These are phyloP conservation scores for Allolobophora icterica DNA, from an alignment of 2,888 invertebrate genomes.

Conservation along the genomic window DNA sequence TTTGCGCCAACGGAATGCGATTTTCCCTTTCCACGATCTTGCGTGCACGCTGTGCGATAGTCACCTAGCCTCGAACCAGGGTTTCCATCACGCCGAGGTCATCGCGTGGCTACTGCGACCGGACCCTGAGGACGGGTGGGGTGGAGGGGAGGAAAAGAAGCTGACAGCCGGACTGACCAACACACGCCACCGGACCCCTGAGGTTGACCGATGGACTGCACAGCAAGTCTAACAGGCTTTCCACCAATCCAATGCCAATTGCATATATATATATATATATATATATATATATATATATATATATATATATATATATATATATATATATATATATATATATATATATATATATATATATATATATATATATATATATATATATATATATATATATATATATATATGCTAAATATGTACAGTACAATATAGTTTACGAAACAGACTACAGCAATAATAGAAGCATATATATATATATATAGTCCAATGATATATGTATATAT, in stretches of 20 bases:
- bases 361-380: neutral
- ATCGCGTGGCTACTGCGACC: neutral
- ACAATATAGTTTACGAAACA: no score
- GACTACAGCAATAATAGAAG: no score
- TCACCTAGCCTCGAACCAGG: neutral
- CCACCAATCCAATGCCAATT: neutral
- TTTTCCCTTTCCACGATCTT: no score
- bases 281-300: neutral
- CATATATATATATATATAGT: neutral
- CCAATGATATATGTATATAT: neutral
- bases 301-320: neutral
- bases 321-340: neutral
- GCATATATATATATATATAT: neutral
- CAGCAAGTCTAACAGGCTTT: neutral
- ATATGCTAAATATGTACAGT: no score
- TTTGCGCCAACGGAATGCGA: no score
- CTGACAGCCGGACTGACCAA: neutral
- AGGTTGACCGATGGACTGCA: conserved; percentile 1
- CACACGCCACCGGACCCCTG: neutral
- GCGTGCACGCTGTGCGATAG: neutral
- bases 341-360: no score
- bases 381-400: neutral
- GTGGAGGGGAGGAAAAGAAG: neutral
- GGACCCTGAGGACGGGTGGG: neutral
- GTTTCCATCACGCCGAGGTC: neutral